Percentiles rank a stretch among this genome's conserved stretches.
Evolutionary conservation across 2,113 vertebrate species (phyloP).

Genomic region (Sminthopsis crassicaudata): DNA sequence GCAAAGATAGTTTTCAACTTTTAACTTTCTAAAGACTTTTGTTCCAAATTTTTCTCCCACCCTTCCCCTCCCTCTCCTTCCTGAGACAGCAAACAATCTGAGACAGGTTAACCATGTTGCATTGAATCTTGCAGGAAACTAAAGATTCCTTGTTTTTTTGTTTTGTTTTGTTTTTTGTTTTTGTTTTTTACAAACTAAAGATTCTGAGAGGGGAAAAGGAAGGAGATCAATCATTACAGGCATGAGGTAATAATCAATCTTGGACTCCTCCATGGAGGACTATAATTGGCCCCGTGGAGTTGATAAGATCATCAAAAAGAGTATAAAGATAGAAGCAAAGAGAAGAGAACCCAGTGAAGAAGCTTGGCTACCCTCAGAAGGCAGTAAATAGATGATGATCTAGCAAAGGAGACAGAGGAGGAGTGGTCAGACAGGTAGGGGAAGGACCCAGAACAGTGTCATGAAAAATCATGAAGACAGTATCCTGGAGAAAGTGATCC

Average conservation of each 20-base stretch:
- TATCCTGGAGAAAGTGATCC: neutral
- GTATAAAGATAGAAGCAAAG: neutral
- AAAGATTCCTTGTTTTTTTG: no score
- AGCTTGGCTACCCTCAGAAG: neutral
- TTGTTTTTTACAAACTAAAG: no score
- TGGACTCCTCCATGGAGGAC: neutral
- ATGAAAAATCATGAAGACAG: neutral
- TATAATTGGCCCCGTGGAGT: neutral
- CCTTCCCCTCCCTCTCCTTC: no score
- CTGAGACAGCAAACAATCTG: no score
- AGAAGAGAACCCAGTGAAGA: accelerated
- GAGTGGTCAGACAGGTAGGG: neutral
- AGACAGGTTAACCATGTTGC: neutral
- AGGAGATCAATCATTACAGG: neutral
- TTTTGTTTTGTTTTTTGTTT: no score
- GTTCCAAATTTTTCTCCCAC: no score
- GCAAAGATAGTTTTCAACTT: no score
- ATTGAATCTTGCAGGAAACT: neutral
- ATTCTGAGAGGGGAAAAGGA: neutral
- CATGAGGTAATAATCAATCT: neutral
- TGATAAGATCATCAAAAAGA: neutral
- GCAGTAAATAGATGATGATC: neutral
- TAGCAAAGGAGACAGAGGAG: no score
- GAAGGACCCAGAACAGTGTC: neutral
- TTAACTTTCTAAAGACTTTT: no score